Evolutionary conservation across 2,113 vertebrate species (phyloP), one percentile per base, ranked within the genome.

Genomic region (Lathamus discolor): DNA sequence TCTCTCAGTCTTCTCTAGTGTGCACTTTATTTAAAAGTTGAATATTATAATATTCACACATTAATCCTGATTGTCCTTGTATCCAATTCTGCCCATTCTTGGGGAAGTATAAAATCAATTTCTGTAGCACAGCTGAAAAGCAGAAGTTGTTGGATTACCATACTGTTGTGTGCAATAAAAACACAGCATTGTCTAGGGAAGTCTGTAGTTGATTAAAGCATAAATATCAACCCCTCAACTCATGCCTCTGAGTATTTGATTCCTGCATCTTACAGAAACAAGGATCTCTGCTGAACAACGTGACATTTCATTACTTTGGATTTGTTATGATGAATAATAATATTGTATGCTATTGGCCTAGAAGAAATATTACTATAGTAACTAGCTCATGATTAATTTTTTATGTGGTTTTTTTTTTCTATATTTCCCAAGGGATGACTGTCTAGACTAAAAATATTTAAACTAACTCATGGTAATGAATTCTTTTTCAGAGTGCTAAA

Each of bases 281-380:
- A 83, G 52, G 23, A 76, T 93, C 88, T 95, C 61, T 87, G 87
- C 78, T 86, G 75, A 94, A 80, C 62, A 85, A 55, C 55, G 81
- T 70, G 90, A 29, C 73, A 68, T 92, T 95, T 95, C 52, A 70
- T 90, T 89, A 84, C 55, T 86, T 73, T 85, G 69, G 57, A 92
- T 96, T 94, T 88, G 51, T 79, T 63, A 1, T 86, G 52, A 92
- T 94, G 75, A 93, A 92, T 76, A 93, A 92, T 78, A 82, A 54
- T 73, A 17, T 72, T 59, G 25, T 23, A 31, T 88, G 64, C 76
- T 89, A 7, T 79, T 79, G 72, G 76, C 67, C 44, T 94, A 93
- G 88, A 64, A 92, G 91, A 96, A 94, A 62, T 91, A 95, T 93
- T 91, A 66, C 95, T 95, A 54, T 91, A 95, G 88, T 93, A 95